These are phyloP conservation scores for Trichogramma pretiosum DNA, from an alignment of 1,140 invertebrate species.

Conservation along the genomic window DNA sequence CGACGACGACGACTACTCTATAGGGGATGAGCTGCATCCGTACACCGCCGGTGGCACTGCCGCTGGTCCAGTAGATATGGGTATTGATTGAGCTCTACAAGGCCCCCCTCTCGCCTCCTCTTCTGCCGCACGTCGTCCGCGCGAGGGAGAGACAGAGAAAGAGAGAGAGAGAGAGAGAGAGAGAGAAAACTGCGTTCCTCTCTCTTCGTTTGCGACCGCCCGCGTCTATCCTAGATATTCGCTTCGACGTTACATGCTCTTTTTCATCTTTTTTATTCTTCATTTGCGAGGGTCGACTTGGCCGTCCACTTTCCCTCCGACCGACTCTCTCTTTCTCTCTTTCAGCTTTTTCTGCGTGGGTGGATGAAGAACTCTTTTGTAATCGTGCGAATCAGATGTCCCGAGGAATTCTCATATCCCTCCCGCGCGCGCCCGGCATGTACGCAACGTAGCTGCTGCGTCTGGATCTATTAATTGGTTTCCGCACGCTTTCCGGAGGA, in stretches of 20 bases:
- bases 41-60: neutral
- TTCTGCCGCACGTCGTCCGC: neutral
- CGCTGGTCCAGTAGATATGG: slow-evolving; percentile 25
- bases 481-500: too few species aligned
- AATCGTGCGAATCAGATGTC: too few species aligned
- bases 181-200: too few species aligned
- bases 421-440: too few species aligned
- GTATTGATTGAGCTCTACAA: slow-evolving; percentile 45
- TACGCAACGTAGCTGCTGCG: too few species aligned
- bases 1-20: slow-evolving; percentile 37
- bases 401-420: too few species aligned
- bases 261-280: neutral
- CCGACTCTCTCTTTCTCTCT: slow-evolving; percentile 21
- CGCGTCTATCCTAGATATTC: neutral
- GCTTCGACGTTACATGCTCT: neutral
- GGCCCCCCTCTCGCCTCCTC: neutral
- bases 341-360: slow-evolving; percentile 17
- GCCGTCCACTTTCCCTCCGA: slow-evolving; percentile 17
- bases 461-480: too few species aligned
- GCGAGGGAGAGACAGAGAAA: too few species aligned
- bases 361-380: too few species aligned
- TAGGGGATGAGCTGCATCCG: slow-evolving; percentile 19
- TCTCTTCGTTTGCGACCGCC: neutral
- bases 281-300: slow-evolving; percentile 33
- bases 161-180: too few species aligned